Percentiles rank a stretch among this genome's conserved stretches.
These are phyloP conservation scores for Prionace glauca DNA, from an alignment of 2,797 vertebrate species.

Conservation along the genomic window DNA sequence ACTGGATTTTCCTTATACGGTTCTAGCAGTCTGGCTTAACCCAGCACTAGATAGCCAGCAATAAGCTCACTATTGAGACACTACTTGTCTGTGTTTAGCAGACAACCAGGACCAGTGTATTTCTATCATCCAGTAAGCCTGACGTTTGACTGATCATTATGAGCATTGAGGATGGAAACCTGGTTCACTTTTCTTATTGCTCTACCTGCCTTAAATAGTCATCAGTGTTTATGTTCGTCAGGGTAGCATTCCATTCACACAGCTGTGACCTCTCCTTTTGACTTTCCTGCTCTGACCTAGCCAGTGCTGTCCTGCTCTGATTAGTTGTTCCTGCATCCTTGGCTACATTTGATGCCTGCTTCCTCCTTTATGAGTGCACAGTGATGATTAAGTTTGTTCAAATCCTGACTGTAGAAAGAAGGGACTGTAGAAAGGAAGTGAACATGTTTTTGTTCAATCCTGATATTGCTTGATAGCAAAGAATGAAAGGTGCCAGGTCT, in stretches of 20 bases:
- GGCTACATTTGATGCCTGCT: background rate
- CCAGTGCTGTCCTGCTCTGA: background rate
- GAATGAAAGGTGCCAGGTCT: background rate
- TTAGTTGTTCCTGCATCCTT: background rate
- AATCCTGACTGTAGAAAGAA: background rate
- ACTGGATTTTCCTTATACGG: background rate
- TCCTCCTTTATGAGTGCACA: background rate
- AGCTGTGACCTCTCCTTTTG: background rate
- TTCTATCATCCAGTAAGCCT: background rate
- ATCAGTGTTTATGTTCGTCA: background rate
- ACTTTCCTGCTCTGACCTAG: background rate
- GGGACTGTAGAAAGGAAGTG: background rate
- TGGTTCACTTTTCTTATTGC: background rate
- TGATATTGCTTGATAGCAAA: background rate
- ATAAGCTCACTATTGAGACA: background rate
- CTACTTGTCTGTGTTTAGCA: background rate
- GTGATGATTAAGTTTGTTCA: background rate
- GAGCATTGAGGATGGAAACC: background rate
- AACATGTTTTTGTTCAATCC: background rate
- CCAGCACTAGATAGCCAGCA: background rate
- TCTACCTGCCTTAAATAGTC: background rate
- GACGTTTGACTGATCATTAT: background rate
- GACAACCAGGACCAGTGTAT: background rate
- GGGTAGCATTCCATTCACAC: background rate
- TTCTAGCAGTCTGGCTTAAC: background rate